Evolutionary conservation across 2,888 invertebrate species (phyloP).

Genomic region (Eudemis profundana): DNA sequence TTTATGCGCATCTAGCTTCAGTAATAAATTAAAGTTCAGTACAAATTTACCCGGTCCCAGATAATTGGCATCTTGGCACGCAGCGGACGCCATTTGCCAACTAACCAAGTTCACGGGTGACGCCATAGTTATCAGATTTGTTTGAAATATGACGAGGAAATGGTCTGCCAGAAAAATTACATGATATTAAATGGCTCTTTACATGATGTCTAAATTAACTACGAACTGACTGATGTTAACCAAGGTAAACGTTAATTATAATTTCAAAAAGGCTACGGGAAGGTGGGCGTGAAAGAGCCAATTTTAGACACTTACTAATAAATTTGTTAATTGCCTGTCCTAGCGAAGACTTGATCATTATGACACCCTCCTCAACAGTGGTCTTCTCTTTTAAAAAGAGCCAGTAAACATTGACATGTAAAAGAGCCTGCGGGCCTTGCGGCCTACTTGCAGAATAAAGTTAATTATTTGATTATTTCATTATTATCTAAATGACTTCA

Average conservation of each 20-base stretch:
- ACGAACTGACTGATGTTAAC: neutral
- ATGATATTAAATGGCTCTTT: neutral
- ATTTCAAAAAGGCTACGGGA: too few relatives aligned
- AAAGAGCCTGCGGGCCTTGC: too few relatives aligned
- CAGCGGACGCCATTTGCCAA: slow-evolving; percentile 6
- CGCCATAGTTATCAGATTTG: slow-evolving; percentile 31
- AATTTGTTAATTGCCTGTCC: too few relatives aligned
- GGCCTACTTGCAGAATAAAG: too few relatives aligned
- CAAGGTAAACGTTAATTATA: neutral
- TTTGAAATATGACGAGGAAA: slow-evolving; percentile 36
- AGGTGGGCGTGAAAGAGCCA: too few relatives aligned
- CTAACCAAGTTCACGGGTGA: slow-evolving; percentile 28
- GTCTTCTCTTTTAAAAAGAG: too few relatives aligned
- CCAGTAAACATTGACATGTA: too few relatives aligned
- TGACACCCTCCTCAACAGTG: too few relatives aligned
- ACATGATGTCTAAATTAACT: slow-evolving; percentile 3
- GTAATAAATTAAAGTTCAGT: slow-evolving; percentile 18
- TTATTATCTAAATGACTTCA: too few relatives aligned
- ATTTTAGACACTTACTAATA: too few relatives aligned
- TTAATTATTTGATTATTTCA: too few relatives aligned
- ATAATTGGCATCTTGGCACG: slow-evolving; percentile 56
- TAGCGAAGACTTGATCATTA: too few relatives aligned
- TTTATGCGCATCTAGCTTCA: slow-evolving; percentile 6
- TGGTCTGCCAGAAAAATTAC: slow-evolving; percentile 24
- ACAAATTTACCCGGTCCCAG: slow-evolving; percentile 40